Evolutionary conservation across 30 jellyfish, hydroid and myxozoan genomes (phyloP).

Genomic region (Rhopilema esculentum): DNA sequence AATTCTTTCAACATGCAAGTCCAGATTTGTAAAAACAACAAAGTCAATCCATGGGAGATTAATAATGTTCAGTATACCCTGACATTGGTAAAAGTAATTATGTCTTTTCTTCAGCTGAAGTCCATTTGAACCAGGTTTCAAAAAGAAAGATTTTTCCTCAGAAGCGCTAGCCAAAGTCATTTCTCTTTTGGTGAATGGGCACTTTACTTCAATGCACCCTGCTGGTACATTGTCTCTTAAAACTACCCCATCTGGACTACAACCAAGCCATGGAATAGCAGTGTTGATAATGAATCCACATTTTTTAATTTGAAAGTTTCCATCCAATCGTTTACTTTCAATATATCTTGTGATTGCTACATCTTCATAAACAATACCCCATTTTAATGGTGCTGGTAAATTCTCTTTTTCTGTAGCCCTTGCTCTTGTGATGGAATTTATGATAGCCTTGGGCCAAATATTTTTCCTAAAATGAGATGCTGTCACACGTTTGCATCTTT

Average conservation of each 20-base stretch:
- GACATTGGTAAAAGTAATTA: constrained; percentile 56
- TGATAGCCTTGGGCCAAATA: constrained; percentile 45
- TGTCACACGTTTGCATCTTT: constrained; percentile 57
- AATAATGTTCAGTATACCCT: constrained; percentile 52
- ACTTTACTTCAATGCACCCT: constrained; percentile 50
- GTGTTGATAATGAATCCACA: constrained; percentile 24
- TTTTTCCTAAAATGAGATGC: constrained; percentile 62
- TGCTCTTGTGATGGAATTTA: constrained; percentile 8
- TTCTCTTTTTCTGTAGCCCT: constrained; percentile 48
- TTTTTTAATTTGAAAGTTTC: background rate
- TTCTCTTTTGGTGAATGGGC: constrained; percentile 47
- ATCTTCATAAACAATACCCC: constrained; percentile 14
- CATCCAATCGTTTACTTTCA: constrained; percentile 6
- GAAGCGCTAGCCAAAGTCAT: constrained; percentile 19
- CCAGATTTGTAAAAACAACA: constrained; percentile 48
- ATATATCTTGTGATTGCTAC: background rate
- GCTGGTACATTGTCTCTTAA: background rate
- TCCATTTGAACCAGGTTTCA: constrained; percentile 5
- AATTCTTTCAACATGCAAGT: constrained; percentile 52
- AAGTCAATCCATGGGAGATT: constrained; percentile 61
- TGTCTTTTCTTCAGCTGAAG: constrained; percentile 48
- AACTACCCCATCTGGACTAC: constrained; percentile 9
- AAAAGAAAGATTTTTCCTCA: constrained; percentile 54
- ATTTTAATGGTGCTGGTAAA: constrained; percentile 20
- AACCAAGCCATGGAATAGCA: constrained; percentile 14